Percentiles rank a stretch among this genome's conserved stretches.
Evolutionary conservation across 1,140 invertebrate species (phyloP).

Genomic region (Lepidostoma basale): DNA sequence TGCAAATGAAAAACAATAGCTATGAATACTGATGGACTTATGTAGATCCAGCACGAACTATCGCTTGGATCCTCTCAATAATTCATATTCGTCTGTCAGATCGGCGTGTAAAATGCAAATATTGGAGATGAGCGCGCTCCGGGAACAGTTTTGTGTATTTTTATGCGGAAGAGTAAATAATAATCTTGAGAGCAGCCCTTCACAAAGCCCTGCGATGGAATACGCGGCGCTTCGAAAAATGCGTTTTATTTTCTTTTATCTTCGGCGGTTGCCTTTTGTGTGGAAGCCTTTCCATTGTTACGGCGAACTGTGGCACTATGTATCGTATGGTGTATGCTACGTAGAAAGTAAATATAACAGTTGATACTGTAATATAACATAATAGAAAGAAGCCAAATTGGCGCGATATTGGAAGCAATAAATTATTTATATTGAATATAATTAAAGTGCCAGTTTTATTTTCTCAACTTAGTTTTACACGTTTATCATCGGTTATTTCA

Average conservation of each 20-base stretch:
- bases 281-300: background rate
- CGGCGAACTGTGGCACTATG: background rate
- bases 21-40: conserved; percentile 14
- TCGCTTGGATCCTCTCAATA: conserved; percentile 2
- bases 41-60: conserved; percentile 1
- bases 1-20: background rate
- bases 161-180: background rate
- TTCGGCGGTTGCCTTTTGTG: no score
- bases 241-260: no score
- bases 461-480: no score
- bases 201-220: background rate
- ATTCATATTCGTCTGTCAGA: conserved; percentile 9
- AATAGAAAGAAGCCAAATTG: no score
- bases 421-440: no score
- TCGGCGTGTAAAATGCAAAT: background rate
- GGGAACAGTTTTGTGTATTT: background rate
- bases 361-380: no score
- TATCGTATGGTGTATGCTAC: background rate
- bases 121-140: background rate
- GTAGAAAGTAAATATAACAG: no score
- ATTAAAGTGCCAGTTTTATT: no score
- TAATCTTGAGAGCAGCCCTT: background rate
- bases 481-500: no score
- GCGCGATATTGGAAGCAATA: no score
- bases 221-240: background rate